Conservation (phyloP, 2,113 vertebrate species). For the Murina feae region DNA sequence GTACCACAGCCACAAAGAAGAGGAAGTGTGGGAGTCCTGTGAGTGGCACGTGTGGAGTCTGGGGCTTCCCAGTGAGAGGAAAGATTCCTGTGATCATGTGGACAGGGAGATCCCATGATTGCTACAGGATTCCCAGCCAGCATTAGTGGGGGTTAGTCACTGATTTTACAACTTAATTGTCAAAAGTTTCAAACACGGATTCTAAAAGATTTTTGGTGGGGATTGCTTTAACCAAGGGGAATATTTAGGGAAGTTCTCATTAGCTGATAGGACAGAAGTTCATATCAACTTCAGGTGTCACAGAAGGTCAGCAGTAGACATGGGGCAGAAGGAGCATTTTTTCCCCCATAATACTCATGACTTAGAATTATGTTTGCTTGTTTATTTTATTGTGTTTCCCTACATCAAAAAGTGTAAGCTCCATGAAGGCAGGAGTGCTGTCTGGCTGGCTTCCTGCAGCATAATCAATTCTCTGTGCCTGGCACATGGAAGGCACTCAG, state of each 20-base stretch:
- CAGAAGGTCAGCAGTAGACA: background rate
- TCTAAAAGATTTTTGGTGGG: background rate
- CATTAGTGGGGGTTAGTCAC: background rate
- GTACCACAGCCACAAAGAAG: background rate
- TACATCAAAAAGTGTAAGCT: background rate
- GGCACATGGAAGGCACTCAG: background rate
- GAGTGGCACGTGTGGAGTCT: constrained; percentile 10
- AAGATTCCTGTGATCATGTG: constrained; percentile 21
- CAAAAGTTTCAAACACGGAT: background rate
- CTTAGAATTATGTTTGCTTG: background rate
- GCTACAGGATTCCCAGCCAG: constrained; percentile 39
- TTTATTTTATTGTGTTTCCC: background rate
- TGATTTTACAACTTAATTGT: constrained; percentile 20
- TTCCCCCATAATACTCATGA: background rate
- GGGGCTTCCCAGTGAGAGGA: constrained; percentile 67
- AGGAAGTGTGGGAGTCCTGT: constrained; percentile 61
- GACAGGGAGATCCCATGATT: constrained; percentile 58
- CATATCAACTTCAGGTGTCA: background rate
- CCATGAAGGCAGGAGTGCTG: background rate
- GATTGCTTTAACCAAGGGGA: background rate
- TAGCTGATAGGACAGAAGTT: background rate
- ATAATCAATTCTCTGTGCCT: background rate
- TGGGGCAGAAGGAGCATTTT: background rate
- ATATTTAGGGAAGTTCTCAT: background rate
- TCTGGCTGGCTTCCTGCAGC: background rate